These are phyloP conservation scores for Patella depressa DNA, from an alignment of 2,888 invertebrate species.

Conservation along the genomic window DNA sequence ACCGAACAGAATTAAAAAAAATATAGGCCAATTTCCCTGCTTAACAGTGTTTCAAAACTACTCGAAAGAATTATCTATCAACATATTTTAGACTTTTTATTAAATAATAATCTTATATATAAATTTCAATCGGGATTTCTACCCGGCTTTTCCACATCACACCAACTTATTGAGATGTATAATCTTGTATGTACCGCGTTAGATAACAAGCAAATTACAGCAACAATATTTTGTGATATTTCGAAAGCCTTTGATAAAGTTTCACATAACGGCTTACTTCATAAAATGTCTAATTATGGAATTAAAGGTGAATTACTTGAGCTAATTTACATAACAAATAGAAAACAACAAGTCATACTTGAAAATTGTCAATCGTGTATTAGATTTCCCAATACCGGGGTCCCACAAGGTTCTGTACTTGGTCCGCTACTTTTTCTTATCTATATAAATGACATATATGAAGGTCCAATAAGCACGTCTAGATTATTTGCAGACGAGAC, in stretches of 20 bases:
- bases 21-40: conserved; percentile 41
- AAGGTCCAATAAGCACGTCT: background rate
- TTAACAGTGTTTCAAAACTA: conserved; percentile 32
- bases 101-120: conserved; percentile 34
- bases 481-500: background rate
- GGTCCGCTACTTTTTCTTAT: background rate
- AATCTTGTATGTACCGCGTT: conserved; percentile 30
- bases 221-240: conserved; percentile 40
- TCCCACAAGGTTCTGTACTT: background rate
- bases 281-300: conserved; percentile 19
- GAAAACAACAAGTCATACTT: background rate
- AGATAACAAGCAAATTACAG: conserved; percentile 31
- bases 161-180: conserved; percentile 37
- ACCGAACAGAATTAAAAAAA: conserved; percentile 29
- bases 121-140: conserved; percentile 41
- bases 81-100: conserved; percentile 31
- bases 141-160: conserved; percentile 35
- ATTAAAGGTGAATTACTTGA: conserved; percentile 8
- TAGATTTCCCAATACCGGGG: background rate
- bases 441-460: background rate
- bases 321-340: background rate
- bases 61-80: conserved; percentile 39
- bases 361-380: background rate
- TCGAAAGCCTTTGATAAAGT: conserved; percentile 21
- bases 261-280: conserved; percentile 11